Percentiles rank a stretch among this genome's conserved stretches.
These are phyloP conservation scores for Aleadryas rufinucha DNA, from an alignment of 2,113 vertebrate genomes.

Conservation along the genomic window DNA sequence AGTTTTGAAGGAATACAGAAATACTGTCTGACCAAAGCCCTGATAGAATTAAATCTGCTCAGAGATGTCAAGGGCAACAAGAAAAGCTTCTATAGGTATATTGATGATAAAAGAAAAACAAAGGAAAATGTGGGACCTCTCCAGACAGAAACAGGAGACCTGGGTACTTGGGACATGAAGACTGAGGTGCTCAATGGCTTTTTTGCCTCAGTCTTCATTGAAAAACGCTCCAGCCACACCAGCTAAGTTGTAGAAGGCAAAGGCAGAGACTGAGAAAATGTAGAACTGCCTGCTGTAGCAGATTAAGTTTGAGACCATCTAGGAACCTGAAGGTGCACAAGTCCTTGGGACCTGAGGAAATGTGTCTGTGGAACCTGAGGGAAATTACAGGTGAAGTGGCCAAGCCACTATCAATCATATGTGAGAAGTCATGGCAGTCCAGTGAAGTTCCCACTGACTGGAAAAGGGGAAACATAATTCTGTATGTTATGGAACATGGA, in stretches of 20 bases:
- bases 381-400: neutral
- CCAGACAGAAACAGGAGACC: neutral
- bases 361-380: accelerated
- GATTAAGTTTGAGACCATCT: neutral
- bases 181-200: neutral
- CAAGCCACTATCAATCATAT: neutral
- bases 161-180: neutral
- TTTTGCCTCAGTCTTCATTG: neutral
- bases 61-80: neutral
- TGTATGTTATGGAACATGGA: neutral
- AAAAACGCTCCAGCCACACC: neutral
- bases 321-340: neutral
- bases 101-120: neutral
- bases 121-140: neutral
- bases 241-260: neutral
- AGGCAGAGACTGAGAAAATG: neutral
- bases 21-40: neutral
- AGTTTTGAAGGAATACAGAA: neutral
- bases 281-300: neutral
- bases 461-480: neutral
- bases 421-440: neutral
- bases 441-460: neutral
- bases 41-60: neutral
- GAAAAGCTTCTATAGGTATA: neutral
- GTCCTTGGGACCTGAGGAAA: neutral